These are phyloP conservation scores for Oxyscelio sp. DNA, from an alignment of 2,888 invertebrate species.

Conservation along the genomic window DNA sequence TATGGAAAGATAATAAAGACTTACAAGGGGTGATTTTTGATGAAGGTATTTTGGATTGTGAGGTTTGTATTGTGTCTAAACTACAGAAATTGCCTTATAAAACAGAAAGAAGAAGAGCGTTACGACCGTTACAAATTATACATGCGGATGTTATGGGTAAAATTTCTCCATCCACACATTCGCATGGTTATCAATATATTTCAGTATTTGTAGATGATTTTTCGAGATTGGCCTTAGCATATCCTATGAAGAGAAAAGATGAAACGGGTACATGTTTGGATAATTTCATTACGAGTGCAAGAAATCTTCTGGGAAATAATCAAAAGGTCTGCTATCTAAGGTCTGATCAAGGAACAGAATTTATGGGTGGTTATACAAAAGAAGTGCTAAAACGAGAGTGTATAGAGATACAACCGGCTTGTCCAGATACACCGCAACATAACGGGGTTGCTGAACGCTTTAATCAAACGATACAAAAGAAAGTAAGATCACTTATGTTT, in stretches of 20 bases:
- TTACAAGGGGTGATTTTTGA: too few relatives aligned
- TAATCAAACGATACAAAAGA: not conserved
- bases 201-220: not conserved
- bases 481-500: not conserved
- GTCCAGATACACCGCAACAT: not conserved
- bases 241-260: not conserved
- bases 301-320: not conserved
- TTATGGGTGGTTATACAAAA: too few relatives aligned
- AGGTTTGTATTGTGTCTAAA: too few relatives aligned
- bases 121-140: too few relatives aligned
- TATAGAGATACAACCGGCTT: constrained; percentile 24
- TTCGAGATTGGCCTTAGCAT: not conserved
- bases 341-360: too few relatives aligned
- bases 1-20: too few relatives aligned
- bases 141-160: too few relatives aligned
- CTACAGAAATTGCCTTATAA: too few relatives aligned
- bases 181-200: not conserved
- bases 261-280: not conserved
- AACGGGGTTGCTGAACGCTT: constrained; percentile 18
- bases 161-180: too few relatives aligned
- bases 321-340: not conserved
- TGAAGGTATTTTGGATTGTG: too few relatives aligned
- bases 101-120: too few relatives aligned
- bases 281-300: not conserved
- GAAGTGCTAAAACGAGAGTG: not conserved